A percentile compares a stretch with the other conserved stretches of the same genome.
These are phyloP conservation scores for Clavelina lepadiformis DNA, from an alignment of 23 tunicate species.

Conservation along the genomic window DNA sequence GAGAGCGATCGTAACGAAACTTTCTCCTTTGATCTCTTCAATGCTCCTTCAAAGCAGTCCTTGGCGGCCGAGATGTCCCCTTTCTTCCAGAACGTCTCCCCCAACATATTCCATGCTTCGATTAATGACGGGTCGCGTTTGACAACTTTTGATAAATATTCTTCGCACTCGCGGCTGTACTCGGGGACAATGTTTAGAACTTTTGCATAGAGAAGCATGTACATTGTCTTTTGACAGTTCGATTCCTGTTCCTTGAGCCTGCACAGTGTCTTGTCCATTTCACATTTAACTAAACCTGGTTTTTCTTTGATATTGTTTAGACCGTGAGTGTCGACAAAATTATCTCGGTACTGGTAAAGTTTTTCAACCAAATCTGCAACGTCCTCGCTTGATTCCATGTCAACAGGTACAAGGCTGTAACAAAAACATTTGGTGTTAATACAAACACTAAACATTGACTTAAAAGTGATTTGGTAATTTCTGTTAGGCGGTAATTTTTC, in stretches of 20 bases:
- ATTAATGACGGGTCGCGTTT: constrained; percentile 83
- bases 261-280: constrained; percentile 34
- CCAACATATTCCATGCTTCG: constrained; percentile 86
- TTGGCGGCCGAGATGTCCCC: constrained; percentile 67
- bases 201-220: constrained; percentile 54
- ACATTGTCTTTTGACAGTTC: constrained; percentile 53
- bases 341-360: constrained; percentile 60
- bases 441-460: too few species aligned
- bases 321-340: constrained; percentile 49
- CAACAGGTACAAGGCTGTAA: too few species aligned
- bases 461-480: too few species aligned
- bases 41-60: constrained; percentile 85
- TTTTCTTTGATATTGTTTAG: constrained; percentile 39
- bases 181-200: constrained; percentile 75
- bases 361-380: constrained; percentile 32
- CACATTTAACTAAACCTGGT: constrained; percentile 25
- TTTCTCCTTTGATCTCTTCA: constrained; percentile 65
- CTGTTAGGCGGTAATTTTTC: too few species aligned
- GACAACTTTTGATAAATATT: constrained; percentile 78
- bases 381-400: background rate
- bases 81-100: constrained; percentile 96
- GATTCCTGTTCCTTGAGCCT: constrained; percentile 34
- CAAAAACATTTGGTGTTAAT: too few species aligned
- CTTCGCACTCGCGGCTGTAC: constrained; percentile 76
- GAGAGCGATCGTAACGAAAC: constrained; percentile 71